Conservation (phyloP, 2,888 invertebrate species). For the Anarsia innoxiella region DNA sequence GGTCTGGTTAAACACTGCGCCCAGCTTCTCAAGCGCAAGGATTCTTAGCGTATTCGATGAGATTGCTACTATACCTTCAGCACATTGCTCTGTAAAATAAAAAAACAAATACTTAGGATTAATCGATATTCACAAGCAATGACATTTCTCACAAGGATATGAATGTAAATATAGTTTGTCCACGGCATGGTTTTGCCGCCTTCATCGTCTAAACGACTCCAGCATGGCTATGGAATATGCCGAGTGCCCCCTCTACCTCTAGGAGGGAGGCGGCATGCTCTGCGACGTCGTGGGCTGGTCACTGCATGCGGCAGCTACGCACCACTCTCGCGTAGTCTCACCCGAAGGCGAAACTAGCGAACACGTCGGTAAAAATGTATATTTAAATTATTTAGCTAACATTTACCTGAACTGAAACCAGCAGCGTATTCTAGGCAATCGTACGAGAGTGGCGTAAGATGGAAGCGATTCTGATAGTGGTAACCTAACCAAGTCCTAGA, state of each 20-base stretch:
- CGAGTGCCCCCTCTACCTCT: conserved; percentile 71
- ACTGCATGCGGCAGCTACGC: conserved; percentile 72
- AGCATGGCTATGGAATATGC: conserved; percentile 86
- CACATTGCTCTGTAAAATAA: conserved; percentile 90
- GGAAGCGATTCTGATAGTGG: conserved; percentile 97
- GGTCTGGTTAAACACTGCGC: conserved; percentile 98
- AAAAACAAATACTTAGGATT: neutral
- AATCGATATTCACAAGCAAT: no score
- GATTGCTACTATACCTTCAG: conserved; percentile 99
- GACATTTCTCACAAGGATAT: no score
- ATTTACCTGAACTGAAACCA: conserved; percentile 86
- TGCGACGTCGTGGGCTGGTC: conserved; percentile 78
- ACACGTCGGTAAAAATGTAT: conserved; percentile 41
- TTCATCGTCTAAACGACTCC: conserved; percentile 80
- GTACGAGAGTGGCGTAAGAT: conserved; percentile 96
- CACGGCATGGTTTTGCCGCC: conserved; percentile 82
- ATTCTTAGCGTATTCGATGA: conserved; percentile 98
- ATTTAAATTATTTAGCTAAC: conserved; percentile 3
- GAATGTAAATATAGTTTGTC: no score
- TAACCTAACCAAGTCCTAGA: conserved; percentile 99
- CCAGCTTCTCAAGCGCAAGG: conserved; percentile 97
- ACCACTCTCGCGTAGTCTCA: conserved; percentile 43
- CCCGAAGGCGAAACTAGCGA: conserved; percentile 46
- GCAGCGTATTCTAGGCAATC: conserved; percentile 98
- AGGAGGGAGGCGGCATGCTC: conserved; percentile 72